Evolutionary conservation across 1,140 invertebrate genomes (phyloP), one percentile per base, ranked within the genome.

Genomic region (Achroia grisella): DNA sequence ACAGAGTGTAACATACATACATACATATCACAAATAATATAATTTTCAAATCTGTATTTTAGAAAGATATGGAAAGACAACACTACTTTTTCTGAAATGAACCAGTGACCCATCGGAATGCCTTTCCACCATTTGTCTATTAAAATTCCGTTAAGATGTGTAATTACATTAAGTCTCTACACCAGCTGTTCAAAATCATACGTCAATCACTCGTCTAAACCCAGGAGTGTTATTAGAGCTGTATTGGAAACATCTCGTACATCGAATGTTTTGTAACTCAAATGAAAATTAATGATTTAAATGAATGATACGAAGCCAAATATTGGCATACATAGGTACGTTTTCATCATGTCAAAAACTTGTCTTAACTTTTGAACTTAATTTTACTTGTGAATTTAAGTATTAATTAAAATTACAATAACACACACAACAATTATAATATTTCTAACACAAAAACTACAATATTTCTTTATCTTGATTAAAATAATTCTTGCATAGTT

Each of bases 131-230:
- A 57, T 52, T 64, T 73, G 64, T 68, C 70, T 68, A 65, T 73
- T 73, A 68, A 70, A 67, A 70, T 70, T 73, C 66, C 70, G 61
- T 65, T 70, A 63, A 52, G 46, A 60, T 62, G 52, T 59, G 45
- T 73, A 70, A 73, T 73, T 73, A 70, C 64, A 71, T 73, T 68
- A 68, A 35, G 39, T 36, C 30, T 17, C 45, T 41, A 39, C 45
- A 40, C 36, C 40, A 36, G 55, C 57, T 69, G 56, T 56, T 52
- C 59, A 60, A 61, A 59, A 62, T 61, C 62, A 54, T 31, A 54
- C 62, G 70, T 73, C 70, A 68, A 70, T 73, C 70, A 73, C 35
- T 28, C 10, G 39, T 37, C 10, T 48, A 34, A 44, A 39, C 49
- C 34, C 11, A 45, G 47, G 49, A 55, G 54, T 51, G 56, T 68